Conservation (phyloP, 1,140 invertebrate genomes). For the Drosophila prosaltans region DNA sequence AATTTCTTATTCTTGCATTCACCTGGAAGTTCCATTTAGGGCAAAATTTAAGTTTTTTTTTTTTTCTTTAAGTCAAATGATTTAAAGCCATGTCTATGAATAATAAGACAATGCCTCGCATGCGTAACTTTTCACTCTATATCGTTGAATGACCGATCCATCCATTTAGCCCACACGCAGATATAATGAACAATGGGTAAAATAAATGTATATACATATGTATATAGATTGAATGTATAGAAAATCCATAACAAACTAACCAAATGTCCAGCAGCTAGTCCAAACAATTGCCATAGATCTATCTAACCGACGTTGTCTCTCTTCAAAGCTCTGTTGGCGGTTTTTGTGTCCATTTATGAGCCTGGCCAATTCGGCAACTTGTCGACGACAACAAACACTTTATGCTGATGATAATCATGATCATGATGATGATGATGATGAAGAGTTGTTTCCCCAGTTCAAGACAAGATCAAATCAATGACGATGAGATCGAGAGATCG, state of each 20-base stretch:
- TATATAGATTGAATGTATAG: constrained; percentile 5
- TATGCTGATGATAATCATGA: constrained; percentile 2
- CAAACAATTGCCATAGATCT: constrained; percentile 1
- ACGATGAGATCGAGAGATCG: constrained; percentile 38
- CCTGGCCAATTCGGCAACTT: constrained; percentile 12
- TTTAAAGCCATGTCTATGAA: neutral
- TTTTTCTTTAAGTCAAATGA: neutral
- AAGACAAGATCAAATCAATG: constrained; percentile 41
- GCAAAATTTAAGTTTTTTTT: neutral
- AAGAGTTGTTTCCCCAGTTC: constrained; percentile 42
- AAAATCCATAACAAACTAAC: neutral
- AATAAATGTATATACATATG: neutral
- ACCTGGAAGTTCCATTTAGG: constrained; percentile 1
- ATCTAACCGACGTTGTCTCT: constrained; percentile 1
- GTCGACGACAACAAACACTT: constrained; percentile 4
- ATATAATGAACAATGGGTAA: neutral
- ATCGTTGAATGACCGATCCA: constrained; percentile 1
- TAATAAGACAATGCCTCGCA: neutral
- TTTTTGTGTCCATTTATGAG: constrained; percentile 11
- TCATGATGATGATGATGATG: constrained; percentile 1
- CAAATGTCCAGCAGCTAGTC: neutral
- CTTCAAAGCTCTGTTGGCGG: constrained; percentile 4
- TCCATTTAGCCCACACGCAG: neutral
- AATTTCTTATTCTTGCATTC: constrained; percentile 9
- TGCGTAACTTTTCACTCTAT: constrained; percentile 5